Conservation (phyloP, 2,888 invertebrate species). For the Apodemia zela region DNA sequence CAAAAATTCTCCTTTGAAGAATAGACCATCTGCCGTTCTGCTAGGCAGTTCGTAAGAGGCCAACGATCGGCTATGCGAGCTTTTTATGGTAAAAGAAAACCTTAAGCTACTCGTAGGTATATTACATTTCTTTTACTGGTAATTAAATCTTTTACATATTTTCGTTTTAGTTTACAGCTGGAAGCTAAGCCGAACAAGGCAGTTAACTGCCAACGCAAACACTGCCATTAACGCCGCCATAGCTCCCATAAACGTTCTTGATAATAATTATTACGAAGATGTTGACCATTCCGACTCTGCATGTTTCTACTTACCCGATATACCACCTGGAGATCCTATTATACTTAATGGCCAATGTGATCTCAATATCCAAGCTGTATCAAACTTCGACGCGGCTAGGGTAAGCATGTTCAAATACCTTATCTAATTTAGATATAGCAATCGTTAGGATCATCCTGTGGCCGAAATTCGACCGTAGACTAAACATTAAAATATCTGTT, state of each 20-base stretch:
- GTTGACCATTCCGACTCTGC: conserved; percentile 44
- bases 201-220: conserved; percentile 37
- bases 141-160: no score
- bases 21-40: no score
- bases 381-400: conserved; percentile 41
- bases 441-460: no score
- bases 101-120: no score
- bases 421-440: no score
- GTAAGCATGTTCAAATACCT: conserved; percentile 36
- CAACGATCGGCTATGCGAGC: no score
- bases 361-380: conserved; percentile 42
- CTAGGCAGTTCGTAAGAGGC: no score
- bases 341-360: conserved; percentile 53
- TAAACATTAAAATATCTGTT: no score
- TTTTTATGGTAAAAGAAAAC: no score
- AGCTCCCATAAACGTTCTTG: conserved; percentile 40
- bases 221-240: conserved; percentile 42
- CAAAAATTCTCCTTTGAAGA: no score
- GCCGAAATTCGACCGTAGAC: no score
- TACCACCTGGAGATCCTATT: conserved; percentile 42
- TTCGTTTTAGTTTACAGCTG: conserved; percentile 52
- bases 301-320: conserved; percentile 54
- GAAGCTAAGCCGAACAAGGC: conserved; percentile 53
- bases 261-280: conserved; percentile 45
- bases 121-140: no score